These are phyloP conservation scores for Oscheius sp. DNA, from an alignment of 2,888 invertebrate species.

Conservation along the genomic window DNA sequence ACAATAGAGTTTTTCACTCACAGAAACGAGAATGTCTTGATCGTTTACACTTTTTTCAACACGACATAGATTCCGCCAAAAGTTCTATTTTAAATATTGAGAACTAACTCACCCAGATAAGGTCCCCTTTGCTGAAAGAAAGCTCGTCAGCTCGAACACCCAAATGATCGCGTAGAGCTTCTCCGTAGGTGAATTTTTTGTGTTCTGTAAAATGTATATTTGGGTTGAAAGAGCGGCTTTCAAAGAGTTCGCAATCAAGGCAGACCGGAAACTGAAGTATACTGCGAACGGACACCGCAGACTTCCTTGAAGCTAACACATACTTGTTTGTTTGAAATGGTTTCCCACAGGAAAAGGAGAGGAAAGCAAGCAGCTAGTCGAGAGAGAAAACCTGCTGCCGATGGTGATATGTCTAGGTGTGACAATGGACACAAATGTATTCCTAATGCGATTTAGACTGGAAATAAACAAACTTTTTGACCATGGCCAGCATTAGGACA, in stretches of 20 bases:
- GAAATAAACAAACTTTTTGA: neutral
- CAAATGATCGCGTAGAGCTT: slow-evolving; percentile 74
- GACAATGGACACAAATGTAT: slow-evolving; percentile 9
- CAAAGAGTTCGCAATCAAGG: slow-evolving; percentile 31
- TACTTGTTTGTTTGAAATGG: no score
- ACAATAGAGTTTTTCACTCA: no score
- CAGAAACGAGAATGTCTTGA: no score
- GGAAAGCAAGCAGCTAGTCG: slow-evolving; percentile 6
- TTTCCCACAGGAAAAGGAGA: neutral
- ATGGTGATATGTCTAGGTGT: slow-evolving; percentile 5
- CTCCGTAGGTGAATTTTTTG: slow-evolving; percentile 74
- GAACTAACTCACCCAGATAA: slow-evolving; percentile 74
- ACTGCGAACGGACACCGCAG: slow-evolving; percentile 24
- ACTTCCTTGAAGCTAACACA: slow-evolving; percentile 2
- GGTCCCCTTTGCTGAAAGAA: slow-evolving; percentile 75
- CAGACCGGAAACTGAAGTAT: slow-evolving; percentile 28
- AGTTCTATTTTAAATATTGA: no score
- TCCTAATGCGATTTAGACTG: slow-evolving; percentile 13
- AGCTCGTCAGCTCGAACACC: slow-evolving; percentile 74
- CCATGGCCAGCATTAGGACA: neutral
- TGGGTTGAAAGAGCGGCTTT: neutral
- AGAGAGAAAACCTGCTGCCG: slow-evolving; percentile 19
- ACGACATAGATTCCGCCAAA: no score
- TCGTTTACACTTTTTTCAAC: no score
- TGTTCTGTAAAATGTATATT: slow-evolving; percentile 73